Base-by-base conservation (phyloP, 2,113 vertebrate species). In the Beaufortia kweichowensis region DNA sequence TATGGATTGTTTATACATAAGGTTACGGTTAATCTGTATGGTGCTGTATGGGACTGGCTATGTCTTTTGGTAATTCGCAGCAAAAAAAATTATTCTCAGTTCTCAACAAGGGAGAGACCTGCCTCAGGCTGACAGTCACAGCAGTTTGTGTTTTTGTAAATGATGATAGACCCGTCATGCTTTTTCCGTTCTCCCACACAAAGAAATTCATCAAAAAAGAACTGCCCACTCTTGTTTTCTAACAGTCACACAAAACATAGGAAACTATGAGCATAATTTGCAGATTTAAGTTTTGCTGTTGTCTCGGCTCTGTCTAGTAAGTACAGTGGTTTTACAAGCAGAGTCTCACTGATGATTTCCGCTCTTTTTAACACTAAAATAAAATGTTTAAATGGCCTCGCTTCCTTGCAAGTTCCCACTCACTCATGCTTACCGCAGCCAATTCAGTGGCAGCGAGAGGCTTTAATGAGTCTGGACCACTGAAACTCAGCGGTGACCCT, bases 101-200 rank as follows among this genome's bases (percentile, higher is more conserved):
- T 55, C 19, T 71, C 21, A 56, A 55, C 68, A 19, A 57, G 53
- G 12, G 3, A 14, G 9, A 71, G 12, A 57, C 50, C 14, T 24
- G 68, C 50, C 21, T 21, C 67, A 24, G 21, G 29, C 50, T 70
- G 67, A 56, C 67, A 56, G 29, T 12, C 29, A 17, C 29, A 31
- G n/a, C 39, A 15, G 53, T 39, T 39, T 71, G 53, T 57, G 50
- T 57, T 71, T 71, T 69, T 69, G 28, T 69, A 69, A 69, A 69
- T 69, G 28, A 69, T 35, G 48, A 69, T 55, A 28, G 66, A 35
- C 48, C 48, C 53, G 66, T 69, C 48, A 55, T 55, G 10, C 21
- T 31, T 33, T 33, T 55, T 14, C 4, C 19, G n/a, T 6, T 69
- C 26, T 53, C 33, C 12, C 41, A 26, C 39, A 28, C 64, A 12